Conservation (phyloP, 2,888 invertebrate species). For the Chloroclystis v-ata region DNA sequence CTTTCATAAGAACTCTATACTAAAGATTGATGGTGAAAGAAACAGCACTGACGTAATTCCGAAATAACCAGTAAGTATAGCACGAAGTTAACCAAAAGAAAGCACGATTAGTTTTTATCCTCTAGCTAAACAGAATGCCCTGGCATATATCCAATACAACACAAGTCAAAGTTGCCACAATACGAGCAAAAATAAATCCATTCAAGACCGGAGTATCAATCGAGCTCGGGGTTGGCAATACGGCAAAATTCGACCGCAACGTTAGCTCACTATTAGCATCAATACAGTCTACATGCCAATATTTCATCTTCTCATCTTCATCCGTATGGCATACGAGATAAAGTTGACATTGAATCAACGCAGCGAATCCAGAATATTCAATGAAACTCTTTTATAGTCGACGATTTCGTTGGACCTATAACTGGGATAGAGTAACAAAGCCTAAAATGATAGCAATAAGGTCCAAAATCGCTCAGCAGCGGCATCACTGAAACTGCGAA, state of each 20-base stretch:
- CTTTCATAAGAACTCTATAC: too few species aligned
- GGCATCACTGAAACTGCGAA: conserved; percentile 33
- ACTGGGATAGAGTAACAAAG: too few species aligned
- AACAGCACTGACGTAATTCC: too few species aligned
- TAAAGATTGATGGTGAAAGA: too few species aligned
- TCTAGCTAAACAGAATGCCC: conserved; percentile 51
- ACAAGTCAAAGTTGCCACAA: conserved; percentile 60
- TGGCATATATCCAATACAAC: conserved; percentile 58
- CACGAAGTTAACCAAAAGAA: conserved; percentile 6
- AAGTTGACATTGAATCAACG: conserved; percentile 27
- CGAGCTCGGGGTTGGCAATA: conserved; percentile 36
- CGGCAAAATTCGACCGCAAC: conserved; percentile 32
- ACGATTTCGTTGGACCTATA: neutral
- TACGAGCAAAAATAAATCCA: conserved; percentile 67
- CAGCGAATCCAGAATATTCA: conserved; percentile 24
- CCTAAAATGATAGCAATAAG: conserved; percentile 23
- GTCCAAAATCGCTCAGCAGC: conserved; percentile 30
- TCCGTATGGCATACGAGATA: conserved; percentile 19
- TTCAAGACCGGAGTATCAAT: conserved; percentile 64
- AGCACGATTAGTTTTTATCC: conserved; percentile 5
- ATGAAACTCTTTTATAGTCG: conserved; percentile 3
- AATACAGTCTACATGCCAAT: conserved; percentile 9
- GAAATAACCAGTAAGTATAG: too few species aligned
- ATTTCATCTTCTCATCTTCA: neutral
- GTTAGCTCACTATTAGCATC: conserved; percentile 12